Base-by-base conservation (phyloP, 1,140 invertebrate genomes). In the Drosophila pachea region DNA sequence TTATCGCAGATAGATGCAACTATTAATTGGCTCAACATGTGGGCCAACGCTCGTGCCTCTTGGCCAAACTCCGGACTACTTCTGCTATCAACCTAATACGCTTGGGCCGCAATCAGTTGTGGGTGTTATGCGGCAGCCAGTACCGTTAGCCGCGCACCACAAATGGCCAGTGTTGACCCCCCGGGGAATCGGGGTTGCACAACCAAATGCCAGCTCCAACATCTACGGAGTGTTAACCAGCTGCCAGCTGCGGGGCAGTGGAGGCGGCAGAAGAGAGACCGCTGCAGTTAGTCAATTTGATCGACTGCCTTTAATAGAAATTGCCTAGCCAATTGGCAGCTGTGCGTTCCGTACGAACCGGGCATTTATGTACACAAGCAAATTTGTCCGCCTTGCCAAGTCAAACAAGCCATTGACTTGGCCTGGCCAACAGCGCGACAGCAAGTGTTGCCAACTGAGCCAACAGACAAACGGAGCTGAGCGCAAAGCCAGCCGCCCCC, bases 81-180 rank as follows among this genome's bases (percentile, higher is more conserved):
- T n/a, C 14, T 14, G 32, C 35, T 50, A 58, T 4, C 45, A 22
- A 22, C 22, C 22, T 22, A 3, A 3, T 22, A 22, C 22, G 22
- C 22, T 22, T 22, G 22, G 22, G 22, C 38, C 31, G 35, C 73
- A 29, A 1, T 22, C 22, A 61, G 31, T 49, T 29, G 68, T 66
- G 54, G 63, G 55, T 61, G 63, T 61, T 67, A 42, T 42, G 53
- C 47, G n/a, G 35, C 22, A 43, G 40, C 16, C 29, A 11, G 53
- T 64, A 56, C 43, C 66, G 49, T 72, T 68, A 59, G 56, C 55
- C 62, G 63, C 59, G 62, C 55, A 56, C 40, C 22, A 43, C 54
- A 76, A 86, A 63, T 81, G 81, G 69, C 65, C 73, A 71, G 73
- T 86, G 73, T 77, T 81, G 76, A 79, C 49, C 70, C 73, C 74